Conservation (phyloP, 2,797 vertebrate species). For the Hydrophis major region DNA sequence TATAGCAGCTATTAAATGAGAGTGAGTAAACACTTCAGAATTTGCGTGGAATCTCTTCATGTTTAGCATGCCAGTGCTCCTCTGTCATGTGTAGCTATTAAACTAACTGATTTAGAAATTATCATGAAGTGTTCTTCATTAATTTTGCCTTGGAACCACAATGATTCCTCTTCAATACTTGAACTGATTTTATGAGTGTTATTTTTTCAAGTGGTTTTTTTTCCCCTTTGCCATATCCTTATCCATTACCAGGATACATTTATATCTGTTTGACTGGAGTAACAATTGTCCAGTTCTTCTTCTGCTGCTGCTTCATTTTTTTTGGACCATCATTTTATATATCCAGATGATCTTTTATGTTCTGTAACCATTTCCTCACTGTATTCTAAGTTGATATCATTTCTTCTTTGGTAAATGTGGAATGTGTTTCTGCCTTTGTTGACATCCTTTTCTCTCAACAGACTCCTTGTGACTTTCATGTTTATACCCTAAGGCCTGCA, state of each 20-base stretch:
- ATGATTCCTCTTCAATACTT: constrained; percentile 4
- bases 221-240: background rate
- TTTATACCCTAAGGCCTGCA: background rate
- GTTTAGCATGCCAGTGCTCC: constrained; percentile 45
- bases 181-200: background rate
- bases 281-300: background rate
- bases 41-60: constrained; percentile 40
- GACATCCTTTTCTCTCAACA: background rate
- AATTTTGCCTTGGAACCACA: background rate
- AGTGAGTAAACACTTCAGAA: constrained; percentile 30
- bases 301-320: background rate
- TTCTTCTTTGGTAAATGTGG: background rate
- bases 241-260: background rate
- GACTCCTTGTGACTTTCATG: constrained; percentile 1
- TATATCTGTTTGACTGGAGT: background rate
- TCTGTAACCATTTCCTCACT: background rate
- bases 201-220: background rate
- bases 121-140: background rate
- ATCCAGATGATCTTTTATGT: background rate
- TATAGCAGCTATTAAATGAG: constrained; percentile 36
- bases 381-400: background rate
- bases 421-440: background rate
- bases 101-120: constrained; percentile 41
- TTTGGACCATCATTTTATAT: background rate
- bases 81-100: constrained; percentile 43